These are phyloP conservation scores for Rhynchotus rufescens DNA, from an alignment of 2,797 vertebrate species.

Conservation along the genomic window DNA sequence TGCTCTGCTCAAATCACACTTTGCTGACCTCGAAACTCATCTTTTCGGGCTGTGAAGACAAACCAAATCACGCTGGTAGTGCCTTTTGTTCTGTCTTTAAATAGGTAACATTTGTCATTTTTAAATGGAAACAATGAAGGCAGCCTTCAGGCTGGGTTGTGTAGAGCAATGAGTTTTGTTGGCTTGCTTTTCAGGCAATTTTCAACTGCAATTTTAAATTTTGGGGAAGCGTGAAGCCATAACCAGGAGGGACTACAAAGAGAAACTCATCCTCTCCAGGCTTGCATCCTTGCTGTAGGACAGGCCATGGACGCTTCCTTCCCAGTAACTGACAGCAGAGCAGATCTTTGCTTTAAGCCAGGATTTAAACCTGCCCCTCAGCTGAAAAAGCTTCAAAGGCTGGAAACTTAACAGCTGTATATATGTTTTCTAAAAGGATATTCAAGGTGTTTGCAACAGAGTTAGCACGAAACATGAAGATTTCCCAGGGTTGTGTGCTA, in stretches of 20 bases:
- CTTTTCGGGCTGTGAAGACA: background rate
- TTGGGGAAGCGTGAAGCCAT: background rate
- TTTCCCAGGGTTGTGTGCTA: background rate
- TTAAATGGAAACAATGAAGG: background rate
- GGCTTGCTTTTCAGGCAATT: background rate
- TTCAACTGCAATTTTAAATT: background rate
- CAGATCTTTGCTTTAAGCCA: background rate
- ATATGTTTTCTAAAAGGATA: background rate
- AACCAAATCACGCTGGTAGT: background rate
- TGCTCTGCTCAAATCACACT: background rate
- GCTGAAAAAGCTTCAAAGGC: background rate
- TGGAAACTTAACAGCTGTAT: background rate
- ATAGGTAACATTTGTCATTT: background rate
- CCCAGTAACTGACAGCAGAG: background rate
- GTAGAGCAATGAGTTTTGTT: background rate
- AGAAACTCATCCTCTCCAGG: background rate
- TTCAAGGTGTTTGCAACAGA: slow-evolving; percentile 7
- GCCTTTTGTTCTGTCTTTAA: background rate
- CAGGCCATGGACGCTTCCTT: background rate
- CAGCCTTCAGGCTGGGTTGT: background rate
- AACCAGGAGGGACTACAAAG: background rate
- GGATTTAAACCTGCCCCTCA: background rate
- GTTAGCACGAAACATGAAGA: background rate
- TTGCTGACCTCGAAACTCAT: background rate
- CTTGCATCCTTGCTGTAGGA: background rate